Base-by-base conservation (phyloP, 2,113 vertebrate species). In the Scatophagus argus region DNA sequence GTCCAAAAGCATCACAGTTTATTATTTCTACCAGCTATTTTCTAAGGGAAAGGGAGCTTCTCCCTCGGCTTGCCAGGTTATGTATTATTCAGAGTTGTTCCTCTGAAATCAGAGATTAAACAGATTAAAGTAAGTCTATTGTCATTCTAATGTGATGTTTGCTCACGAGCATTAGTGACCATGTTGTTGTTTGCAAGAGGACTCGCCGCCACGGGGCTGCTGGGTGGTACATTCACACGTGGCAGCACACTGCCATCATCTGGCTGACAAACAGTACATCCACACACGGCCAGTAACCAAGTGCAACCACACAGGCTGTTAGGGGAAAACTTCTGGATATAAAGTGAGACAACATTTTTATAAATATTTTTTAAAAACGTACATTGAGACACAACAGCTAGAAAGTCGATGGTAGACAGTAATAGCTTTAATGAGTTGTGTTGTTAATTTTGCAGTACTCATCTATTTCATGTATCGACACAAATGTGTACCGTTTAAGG, bases 231-330 rank as follows among this genome's bases (percentile, higher is more conserved):
- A 78, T 19, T 69, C 64, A 81, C 62, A 60, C 66, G 1, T 66
- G 79, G 88, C 81, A 62, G 43, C 77, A 88, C 87, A 88, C 88
- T 87, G 92, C 91, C 92, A 82, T 83, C 92, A 32, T 81, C 74
- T 91, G 92, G 89, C 51, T 46, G 29, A 21, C 2, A 3, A 23
- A 31, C 13, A 44, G 5, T 23, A 68, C 31, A 31, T 6, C 6
- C 23, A 46, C 1, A 46, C 25, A 27, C 25, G 6, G 31, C 64
- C 44, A 55, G 25, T 1, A 13, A 54, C 44, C 63, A 27, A 23
- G 17, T 29, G 27, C 13, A 47, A n/a, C 27, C 23, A 14, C 12
- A 5, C 11, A 13, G 41, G 17, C 1, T 6, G 25, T 29, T 14
- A 14, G 29, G 34, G 14, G 16, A 23, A 47, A 6, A 4, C 21